phyloP scores from a whole-genome alignment of 2,888 invertebrate species.

The Melangyna quadrimaculata region DNA sequence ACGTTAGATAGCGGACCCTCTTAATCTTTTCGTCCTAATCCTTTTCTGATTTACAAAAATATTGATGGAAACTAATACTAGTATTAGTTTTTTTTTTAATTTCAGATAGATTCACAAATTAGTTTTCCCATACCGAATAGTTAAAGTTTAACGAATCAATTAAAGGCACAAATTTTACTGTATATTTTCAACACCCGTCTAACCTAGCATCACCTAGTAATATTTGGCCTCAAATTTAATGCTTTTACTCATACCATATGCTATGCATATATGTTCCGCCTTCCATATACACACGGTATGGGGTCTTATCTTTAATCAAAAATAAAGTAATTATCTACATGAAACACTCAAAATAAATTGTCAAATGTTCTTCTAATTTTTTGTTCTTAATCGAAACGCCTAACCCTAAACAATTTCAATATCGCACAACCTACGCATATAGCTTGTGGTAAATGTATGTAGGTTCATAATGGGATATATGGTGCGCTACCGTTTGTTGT shows the following conservation, averaged over 20 bases:
- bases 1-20: no score
- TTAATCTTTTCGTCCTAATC: no score
- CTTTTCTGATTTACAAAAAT: no score
- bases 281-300: neutral
- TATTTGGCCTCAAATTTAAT: neutral
- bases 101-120: no score
- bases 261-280: neutral
- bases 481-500: neutral
- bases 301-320: constrained; percentile 46
- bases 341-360: constrained; percentile 1
- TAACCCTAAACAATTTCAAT: constrained; percentile 5
- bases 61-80: no score
- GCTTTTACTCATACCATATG: no score
- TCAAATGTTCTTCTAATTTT: constrained; percentile 13
- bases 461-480: neutral
- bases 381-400: neutral
- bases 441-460: constrained; percentile 8
- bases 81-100: no score
- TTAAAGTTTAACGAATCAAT: no score
- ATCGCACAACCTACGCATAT: neutral
- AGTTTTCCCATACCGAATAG: no score
- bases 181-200: neutral
- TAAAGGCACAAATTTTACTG: no score
- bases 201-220: neutral
- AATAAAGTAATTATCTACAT: constrained; percentile 57